Base-by-base conservation (phyloP, 2,113 vertebrate genomes). In the Podilymbus podiceps region DNA sequence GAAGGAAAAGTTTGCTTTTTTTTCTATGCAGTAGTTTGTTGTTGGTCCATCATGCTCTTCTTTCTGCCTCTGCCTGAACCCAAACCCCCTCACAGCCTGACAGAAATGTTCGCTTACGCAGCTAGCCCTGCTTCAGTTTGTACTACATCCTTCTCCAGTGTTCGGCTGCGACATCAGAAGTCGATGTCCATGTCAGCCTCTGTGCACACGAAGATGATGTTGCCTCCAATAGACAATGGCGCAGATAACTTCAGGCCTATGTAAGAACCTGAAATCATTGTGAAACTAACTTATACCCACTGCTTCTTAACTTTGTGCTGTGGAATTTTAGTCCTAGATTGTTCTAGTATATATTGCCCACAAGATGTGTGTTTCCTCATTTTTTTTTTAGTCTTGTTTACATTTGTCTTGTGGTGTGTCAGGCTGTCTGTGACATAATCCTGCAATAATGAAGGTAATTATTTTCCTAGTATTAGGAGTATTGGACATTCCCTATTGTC, bases 161-260 rank as follows among this genome's bases (percentile, higher is more conserved):
- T 98, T 98, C 98, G 97, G 96, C 98, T 98, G 98, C 98, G 98
- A 98, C 98, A 98, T 98, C 98, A 98, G 98, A 98, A 98, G 98
- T 98, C 98, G 81, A 97, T 98, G 98, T 98, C 98, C 94, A 95
- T 98, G 98, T 98, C 98, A 96, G 98, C 98, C 97, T 98, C 98
- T 88, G 98, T 98, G 98, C 98, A 98, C 97, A 98, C 98, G 97
- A 98, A 98, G 98, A 98, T 98, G 98, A 98, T 98, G 97, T 98
- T 98, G 97, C 98, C 98, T 97, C 98, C 98, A 97, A 96, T 98
- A 98, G 98, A 98, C 98, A 98, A 98, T 98, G 98, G 97, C 97
- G 98, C 98, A 98, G 98, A 98, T 98, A 98, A 98, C 98, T 98
- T 98, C 98, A 97, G 98, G 96, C 98, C 98, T 98, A 97, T 98